A percentile compares a stretch with the other conserved stretches of the same genome.
Evolutionary conservation across 2,113 vertebrate species (phyloP).

Genomic region (Xyliphius kryptos): DNA sequence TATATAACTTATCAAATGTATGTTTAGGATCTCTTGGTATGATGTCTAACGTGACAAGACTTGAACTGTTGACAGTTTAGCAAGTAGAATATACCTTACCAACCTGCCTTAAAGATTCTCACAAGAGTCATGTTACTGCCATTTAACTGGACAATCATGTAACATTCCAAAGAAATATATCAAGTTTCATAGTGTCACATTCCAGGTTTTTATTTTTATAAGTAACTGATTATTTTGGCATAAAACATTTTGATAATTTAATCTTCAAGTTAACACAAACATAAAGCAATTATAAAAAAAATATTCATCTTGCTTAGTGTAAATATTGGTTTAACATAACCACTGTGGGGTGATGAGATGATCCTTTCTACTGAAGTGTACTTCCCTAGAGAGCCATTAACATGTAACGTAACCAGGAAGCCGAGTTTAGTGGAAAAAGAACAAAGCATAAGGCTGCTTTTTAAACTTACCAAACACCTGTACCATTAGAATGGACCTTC

Average conservation of each 20-base stretch:
- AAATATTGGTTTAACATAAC: not conserved
- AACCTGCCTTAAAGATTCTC: not conserved
- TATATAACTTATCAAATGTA: too few species aligned
- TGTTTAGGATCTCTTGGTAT: too few species aligned
- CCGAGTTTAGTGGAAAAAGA: not conserved
- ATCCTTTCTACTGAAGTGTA: constrained; percentile 5
- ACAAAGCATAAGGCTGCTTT: constrained; percentile 9
- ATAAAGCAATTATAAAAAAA: too few species aligned
- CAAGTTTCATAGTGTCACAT: too few species aligned
- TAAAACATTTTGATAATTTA: too few species aligned
- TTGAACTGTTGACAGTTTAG: too few species aligned
- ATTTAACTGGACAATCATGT: not conserved
- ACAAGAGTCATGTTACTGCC: not conserved
- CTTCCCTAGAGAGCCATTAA: not conserved
- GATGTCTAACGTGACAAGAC: too few species aligned
- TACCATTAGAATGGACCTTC: too few species aligned
- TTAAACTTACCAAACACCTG: not conserved
- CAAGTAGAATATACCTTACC: not conserved
- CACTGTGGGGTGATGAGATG: not conserved
- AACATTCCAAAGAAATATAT: too few species aligned
- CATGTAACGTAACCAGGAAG: constrained; percentile 1
- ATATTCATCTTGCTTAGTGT: too few species aligned
- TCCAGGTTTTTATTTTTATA: too few species aligned
- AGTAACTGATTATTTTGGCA: too few species aligned
- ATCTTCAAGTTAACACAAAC: not conserved